These are phyloP conservation scores for Procapra przewalskii DNA, from an alignment of 2,113 vertebrate species.

Conservation along the genomic window DNA sequence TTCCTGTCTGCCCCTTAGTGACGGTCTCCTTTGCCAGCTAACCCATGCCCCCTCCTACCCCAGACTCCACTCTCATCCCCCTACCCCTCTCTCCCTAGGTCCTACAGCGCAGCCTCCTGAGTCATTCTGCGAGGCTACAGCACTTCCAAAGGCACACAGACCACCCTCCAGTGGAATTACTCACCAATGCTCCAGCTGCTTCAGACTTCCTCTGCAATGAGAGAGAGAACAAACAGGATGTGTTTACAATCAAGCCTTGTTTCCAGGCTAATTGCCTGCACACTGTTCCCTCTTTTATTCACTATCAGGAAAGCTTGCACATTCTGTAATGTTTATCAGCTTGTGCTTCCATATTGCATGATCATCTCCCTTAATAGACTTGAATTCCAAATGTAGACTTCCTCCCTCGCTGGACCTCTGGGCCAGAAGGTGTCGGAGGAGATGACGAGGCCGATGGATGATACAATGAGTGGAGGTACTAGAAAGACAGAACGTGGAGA, in stretches of 20 bases:
- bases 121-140: not conserved
- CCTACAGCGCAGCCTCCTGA: not conserved
- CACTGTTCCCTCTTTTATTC: not conserved
- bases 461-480: not conserved
- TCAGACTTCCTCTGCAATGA: constrained; percentile 72
- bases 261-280: not conserved
- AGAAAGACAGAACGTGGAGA: not conserved
- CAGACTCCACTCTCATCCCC: rapidly evolving
- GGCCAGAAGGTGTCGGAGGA: not conserved
- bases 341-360: not conserved
- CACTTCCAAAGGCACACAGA: not conserved
- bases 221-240: not conserved
- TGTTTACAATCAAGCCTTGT: not conserved
- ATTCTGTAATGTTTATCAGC: not conserved
- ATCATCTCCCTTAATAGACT: not conserved
- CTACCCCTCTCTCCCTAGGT: not conserved
- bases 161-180: not conserved
- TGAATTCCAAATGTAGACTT: not conserved
- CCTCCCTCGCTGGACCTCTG: not conserved
- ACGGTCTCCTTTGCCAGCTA: not conserved
- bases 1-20: not conserved
- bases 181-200: not conserved
- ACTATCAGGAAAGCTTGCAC: not conserved
- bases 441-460: not conserved
- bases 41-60: not conserved